phyloP scores from a whole-genome alignment of 2,113 vertebrate genomes.

The Motacilla tschutschensis region DNA sequence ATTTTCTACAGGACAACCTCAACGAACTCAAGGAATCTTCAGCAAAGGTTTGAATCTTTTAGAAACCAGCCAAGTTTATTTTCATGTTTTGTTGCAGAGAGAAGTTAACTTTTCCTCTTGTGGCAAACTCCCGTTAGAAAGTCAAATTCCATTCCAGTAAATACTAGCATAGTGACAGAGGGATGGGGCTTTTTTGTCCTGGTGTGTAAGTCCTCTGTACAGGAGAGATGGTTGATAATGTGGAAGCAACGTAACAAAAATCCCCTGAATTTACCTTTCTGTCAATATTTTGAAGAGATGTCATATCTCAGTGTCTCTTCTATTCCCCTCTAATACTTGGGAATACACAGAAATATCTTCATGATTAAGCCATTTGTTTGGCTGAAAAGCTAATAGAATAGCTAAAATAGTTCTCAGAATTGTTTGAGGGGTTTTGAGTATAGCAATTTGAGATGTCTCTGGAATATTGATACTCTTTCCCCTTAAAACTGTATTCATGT shows the following conservation, averaged over 20 bases:
- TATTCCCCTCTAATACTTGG: not conserved
- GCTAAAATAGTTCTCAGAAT: not conserved
- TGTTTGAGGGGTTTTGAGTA: not conserved
- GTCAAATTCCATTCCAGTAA: not conserved
- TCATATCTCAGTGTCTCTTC: not conserved
- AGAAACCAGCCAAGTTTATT: constrained; percentile 24
- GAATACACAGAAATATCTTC: not conserved
- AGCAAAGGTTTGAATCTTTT: constrained; percentile 91
- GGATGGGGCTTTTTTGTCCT: not conserved
- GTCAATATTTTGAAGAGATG: not conserved
- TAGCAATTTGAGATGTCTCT: not conserved
- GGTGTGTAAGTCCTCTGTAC: not conserved
- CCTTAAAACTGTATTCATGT: not conserved
- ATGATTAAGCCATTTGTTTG: not conserved
- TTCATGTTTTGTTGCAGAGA: not conserved
- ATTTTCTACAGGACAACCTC: constrained; percentile 99
- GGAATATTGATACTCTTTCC: not conserved
- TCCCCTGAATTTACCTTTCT: not conserved
- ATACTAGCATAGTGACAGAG: not conserved
- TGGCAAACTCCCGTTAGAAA: not conserved
- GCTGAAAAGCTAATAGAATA: not conserved
- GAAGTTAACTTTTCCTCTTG: not conserved
- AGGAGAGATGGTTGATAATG: not conserved
- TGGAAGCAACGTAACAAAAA: not conserved
- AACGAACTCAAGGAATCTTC: constrained; percentile 97